phyloP scores from a whole-genome alignment of 2,888 invertebrate species.

The Autographa pulchrina region DNA sequence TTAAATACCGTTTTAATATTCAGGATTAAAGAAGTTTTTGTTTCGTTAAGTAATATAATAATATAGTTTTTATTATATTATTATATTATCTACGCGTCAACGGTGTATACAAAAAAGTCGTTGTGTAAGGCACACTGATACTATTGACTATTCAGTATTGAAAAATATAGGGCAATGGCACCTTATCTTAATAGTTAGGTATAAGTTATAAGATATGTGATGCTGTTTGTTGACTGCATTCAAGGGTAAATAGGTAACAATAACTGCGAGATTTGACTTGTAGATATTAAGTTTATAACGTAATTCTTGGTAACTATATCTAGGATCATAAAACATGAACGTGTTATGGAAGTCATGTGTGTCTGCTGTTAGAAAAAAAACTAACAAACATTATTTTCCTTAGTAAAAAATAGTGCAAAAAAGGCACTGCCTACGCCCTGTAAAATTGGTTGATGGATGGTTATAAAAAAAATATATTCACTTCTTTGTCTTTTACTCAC shows the following conservation, averaged over 20 bases:
- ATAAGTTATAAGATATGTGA: background rate
- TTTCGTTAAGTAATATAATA: background rate
- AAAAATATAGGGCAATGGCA: conserved; percentile 6
- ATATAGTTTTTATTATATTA: too few relatives aligned
- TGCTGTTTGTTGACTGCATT: conserved; percentile 26
- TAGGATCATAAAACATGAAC: too few relatives aligned
- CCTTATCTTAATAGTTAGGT: conserved; percentile 25
- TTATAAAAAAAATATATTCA: too few relatives aligned
- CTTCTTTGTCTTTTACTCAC: too few relatives aligned
- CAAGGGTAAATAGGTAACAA: conserved; percentile 23
- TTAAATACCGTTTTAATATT: too few relatives aligned
- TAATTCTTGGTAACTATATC: too few relatives aligned
- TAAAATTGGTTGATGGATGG: background rate
- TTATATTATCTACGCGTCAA: background rate
- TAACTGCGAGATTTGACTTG: too few relatives aligned
- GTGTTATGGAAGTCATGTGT: too few relatives aligned
- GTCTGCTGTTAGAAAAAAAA: too few relatives aligned
- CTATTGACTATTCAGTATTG: background rate
- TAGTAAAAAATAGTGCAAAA: background rate
- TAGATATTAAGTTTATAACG: too few relatives aligned
- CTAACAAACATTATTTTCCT: too few relatives aligned
- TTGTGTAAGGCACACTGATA: background rate
- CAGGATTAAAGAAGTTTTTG: background rate
- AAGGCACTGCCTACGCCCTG: background rate
- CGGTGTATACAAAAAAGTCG: background rate